A percentile compares a stretch with the other conserved stretches of the same genome.
These are phyloP conservation scores for Ptilodon capucinus DNA, from an alignment of 2,888 invertebrate genomes.

Conservation along the genomic window DNA sequence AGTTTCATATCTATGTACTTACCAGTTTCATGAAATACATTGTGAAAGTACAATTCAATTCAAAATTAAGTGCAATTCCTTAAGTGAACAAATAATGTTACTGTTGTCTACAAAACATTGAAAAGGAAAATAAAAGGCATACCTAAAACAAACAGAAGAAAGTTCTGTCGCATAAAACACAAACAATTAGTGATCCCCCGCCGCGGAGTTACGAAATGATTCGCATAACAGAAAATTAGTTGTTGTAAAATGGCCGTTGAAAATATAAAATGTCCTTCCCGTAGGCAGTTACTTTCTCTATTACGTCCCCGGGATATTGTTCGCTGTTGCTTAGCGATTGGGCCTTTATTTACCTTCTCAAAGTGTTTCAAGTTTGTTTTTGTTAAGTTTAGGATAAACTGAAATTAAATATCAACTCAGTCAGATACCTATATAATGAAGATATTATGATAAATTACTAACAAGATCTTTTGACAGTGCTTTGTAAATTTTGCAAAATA, in stretches of 20 bases:
- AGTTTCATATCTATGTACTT: too few relatives aligned
- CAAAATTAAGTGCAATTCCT: too few relatives aligned
- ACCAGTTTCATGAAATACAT: too few relatives aligned
- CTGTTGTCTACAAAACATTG: background rate
- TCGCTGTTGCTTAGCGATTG: background rate
- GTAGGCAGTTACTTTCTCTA: background rate
- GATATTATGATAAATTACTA: background rate
- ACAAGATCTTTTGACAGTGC: too few relatives aligned
- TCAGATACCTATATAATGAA: background rate
- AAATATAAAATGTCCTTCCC: background rate
- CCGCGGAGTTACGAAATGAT: background rate
- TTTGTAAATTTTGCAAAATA: too few relatives aligned
- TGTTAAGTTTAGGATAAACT: background rate
- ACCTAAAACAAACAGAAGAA: background rate
- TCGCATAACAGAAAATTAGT: background rate
- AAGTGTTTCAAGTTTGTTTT: background rate
- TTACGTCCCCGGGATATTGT: background rate
- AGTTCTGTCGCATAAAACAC: background rate
- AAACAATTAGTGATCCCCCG: background rate
- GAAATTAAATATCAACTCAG: background rate
- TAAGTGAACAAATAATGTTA: too few relatives aligned
- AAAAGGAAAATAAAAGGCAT: background rate
- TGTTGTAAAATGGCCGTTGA: background rate
- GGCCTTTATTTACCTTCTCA: background rate
- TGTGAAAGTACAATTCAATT: too few relatives aligned